phyloP scores from a whole-genome alignment of 2,888 invertebrate genomes.

The Ormyrus labotus region DNA sequence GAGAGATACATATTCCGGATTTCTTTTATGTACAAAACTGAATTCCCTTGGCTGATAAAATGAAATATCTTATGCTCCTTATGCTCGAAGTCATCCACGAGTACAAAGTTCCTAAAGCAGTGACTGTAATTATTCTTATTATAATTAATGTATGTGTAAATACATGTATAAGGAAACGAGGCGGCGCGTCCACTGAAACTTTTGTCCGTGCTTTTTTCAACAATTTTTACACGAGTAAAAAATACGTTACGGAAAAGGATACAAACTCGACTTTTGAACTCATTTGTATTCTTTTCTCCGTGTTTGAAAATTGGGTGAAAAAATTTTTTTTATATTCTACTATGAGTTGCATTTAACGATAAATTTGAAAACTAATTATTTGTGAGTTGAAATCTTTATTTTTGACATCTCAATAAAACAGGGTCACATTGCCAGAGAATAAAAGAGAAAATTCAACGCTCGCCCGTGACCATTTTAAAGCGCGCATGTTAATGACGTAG shows the following conservation, averaged over 20 bases:
- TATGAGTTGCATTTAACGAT: constrained; percentile 17
- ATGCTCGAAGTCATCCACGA: constrained; percentile 58
- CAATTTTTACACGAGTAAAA: constrained; percentile 32
- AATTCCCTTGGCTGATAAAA: constrained; percentile 12
- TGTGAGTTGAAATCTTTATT: constrained; percentile 24
- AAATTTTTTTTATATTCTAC: background rate
- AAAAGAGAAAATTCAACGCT: constrained; percentile 8
- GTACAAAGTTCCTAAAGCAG: constrained; percentile 60
- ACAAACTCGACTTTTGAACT: constrained; percentile 34
- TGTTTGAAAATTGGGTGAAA: background rate
- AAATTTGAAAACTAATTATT: constrained; percentile 1
- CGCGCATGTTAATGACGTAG: constrained; percentile 15
- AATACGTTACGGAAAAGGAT: background rate
- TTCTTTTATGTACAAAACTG: background rate
- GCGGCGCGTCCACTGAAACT: constrained; percentile 40
- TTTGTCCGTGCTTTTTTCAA: constrained; percentile 37
- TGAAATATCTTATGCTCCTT: constrained; percentile 41
- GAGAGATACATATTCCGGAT: background rate
- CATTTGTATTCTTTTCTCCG: constrained; percentile 38
- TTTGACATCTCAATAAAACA: constrained; percentile 23
- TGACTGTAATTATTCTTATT: constrained; percentile 55
- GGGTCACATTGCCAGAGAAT: constrained; percentile 29
- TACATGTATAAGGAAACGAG: constrained; percentile 46
- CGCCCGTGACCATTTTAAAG: background rate
- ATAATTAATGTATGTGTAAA: constrained; percentile 52